These are phyloP conservation scores for Mola mola DNA, from an alignment of 2,113 vertebrate species.

Conservation along the genomic window DNA sequence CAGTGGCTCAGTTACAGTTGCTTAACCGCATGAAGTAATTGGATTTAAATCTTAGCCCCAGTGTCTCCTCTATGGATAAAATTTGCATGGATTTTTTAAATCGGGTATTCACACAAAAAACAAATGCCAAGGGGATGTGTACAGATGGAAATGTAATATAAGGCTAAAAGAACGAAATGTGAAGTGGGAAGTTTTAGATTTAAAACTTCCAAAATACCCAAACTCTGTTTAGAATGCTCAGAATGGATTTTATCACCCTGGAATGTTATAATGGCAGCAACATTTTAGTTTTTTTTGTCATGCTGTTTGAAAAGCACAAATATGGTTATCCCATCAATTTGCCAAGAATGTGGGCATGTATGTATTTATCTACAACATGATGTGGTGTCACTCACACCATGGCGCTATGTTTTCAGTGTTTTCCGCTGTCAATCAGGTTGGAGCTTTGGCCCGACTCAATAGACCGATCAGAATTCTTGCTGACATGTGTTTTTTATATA, in stretches of 20 bases:
- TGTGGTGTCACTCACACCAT: no score
- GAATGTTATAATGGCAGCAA: background rate
- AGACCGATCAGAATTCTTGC: no score
- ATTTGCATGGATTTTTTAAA: constrained; percentile 6
- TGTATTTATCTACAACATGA: no score
- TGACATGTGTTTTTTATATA: no score
- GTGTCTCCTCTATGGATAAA: background rate
- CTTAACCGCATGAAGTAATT: background rate
- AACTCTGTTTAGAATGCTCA: background rate
- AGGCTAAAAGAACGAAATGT: background rate
- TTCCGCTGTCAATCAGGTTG: no score
- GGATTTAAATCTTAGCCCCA: constrained; percentile 3
- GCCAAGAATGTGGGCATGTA: no score
- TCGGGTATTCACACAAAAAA: background rate
- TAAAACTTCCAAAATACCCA: background rate
- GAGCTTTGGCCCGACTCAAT: no score
- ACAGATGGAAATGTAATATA: background rate
- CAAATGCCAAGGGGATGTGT: background rate
- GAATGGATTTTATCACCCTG: background rate
- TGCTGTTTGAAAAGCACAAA: background rate
- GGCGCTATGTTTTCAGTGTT: no score
- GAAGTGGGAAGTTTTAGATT: background rate
- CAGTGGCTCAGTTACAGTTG: background rate
- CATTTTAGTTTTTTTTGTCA: background rate
- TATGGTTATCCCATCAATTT: no score